Percentiles rank a stretch among this genome's conserved stretches.
Evolutionary conservation across 2,113 vertebrate species (phyloP).

Genomic region (Agelaius tricolor): DNA sequence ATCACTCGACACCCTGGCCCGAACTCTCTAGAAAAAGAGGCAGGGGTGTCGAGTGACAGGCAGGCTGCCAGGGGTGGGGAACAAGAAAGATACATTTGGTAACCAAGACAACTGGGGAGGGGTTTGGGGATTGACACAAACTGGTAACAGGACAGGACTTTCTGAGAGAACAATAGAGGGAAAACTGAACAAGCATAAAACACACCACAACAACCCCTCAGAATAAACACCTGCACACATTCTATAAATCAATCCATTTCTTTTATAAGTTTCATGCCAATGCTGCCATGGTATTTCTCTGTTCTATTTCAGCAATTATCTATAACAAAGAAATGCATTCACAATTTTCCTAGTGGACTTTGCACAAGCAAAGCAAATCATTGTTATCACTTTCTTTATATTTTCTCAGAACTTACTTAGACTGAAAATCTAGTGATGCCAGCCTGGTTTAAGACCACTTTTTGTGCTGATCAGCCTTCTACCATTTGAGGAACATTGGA

Average conservation of each 20-base stretch:
- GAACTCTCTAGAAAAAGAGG: no score
- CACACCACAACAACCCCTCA: no score
- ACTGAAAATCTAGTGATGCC: neutral
- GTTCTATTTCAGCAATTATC: neutral
- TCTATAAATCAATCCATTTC: neutral
- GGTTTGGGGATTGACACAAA: no score
- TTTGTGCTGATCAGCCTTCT: rapidly evolving
- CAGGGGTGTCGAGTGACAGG: no score
- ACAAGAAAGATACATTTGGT: no score
- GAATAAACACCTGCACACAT: rapidly evolving
- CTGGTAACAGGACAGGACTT: no score
- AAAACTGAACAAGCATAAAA: no score
- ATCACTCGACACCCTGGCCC: no score
- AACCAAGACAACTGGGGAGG: no score
- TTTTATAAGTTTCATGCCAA: neutral
- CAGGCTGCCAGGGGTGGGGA: no score
- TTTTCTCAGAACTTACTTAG: neutral
- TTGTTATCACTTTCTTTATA: rapidly evolving
- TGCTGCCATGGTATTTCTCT: neutral
- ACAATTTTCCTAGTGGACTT: neutral
- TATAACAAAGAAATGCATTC: neutral
- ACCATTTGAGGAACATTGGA: rapidly evolving
- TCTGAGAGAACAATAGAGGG: no score
- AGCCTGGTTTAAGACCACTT: rapidly evolving
- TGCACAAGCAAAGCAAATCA: no score